Evolutionary conservation across 2,113 vertebrate genomes (phyloP), one percentile per base, ranked within the genome.

Genomic region (Tinamus guttatus): DNA sequence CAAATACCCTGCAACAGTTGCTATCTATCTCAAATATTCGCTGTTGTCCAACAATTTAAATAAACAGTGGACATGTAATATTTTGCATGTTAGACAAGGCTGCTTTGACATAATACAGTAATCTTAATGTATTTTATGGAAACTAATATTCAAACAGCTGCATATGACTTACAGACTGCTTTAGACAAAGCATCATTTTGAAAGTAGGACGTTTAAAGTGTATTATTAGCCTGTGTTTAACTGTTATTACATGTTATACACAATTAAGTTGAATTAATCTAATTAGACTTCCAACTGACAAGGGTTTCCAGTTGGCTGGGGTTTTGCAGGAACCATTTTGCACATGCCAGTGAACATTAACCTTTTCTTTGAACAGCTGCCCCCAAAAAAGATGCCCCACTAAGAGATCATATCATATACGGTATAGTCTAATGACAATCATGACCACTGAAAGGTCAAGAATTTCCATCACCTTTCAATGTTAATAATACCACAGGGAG

Each of bases 241-340:
- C 22, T 88, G 27, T 70, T 67, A 70, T 74, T 93, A 85, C 91
- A 71, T 38, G 59, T 64, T 93, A 67, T 32, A 67, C 30, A 70
- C 80, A 95, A 95, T 95, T 91, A 96, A 87, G 22, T 45, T 88
- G 4, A 93, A 95, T 89, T 94, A 95, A 94, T 88, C 69, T 85
- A 91, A 95, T 95, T 94, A 96, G 76, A 71, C 76, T 88, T 95
- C 89, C 76, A 95, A 40, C 38, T 83, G 91, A 91, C 56, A 83
- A 81, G 32, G 3, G 34, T 90, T 97, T 97, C 85, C 93, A 94
- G 79, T 56, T 83, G 82, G 65, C 51, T 97, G 87, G 95, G 73
- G 68, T 91, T 91, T 93, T 93, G 59, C 64, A 91, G 71, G 63
- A 34, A 47, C 87, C 60, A 43, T 91, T 95, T 95, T 90, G 71